Conservation (phyloP, 2,888 invertebrate species). For the Sarcophaga subvicina region DNA sequence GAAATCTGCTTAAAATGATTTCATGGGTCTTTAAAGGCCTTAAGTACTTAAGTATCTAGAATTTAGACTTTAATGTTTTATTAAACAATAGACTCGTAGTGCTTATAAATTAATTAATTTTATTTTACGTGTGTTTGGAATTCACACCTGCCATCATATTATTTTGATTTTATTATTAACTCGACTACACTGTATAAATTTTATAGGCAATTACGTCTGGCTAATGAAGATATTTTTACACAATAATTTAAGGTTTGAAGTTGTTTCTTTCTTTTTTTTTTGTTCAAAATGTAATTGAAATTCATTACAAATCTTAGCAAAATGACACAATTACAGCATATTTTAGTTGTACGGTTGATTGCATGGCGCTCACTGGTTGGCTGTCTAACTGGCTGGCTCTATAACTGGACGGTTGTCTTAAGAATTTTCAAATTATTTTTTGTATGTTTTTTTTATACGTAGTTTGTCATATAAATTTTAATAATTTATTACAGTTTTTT, state of each 20-base stretch:
- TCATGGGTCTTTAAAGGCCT: too few species aligned
- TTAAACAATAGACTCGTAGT: background rate
- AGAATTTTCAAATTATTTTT: conserved; percentile 48
- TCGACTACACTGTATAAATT: background rate
- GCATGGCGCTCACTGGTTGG: background rate
- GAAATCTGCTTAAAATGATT: too few species aligned
- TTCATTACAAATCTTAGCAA: conserved; percentile 60
- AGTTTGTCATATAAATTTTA: conserved; percentile 40
- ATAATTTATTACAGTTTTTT: background rate
- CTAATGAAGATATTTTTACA: conserved; percentile 61
- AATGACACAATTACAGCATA: conserved; percentile 65
- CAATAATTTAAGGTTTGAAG: background rate
- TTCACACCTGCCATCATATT: conserved; percentile 58
- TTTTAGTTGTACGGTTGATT: conserved; percentile 12
- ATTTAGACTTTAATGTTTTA: background rate
- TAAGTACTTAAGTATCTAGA: background rate
- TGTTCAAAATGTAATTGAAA: conserved; percentile 54
- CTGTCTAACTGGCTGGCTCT: background rate
- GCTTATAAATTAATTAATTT: conserved; percentile 7
- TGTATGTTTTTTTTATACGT: conserved; percentile 10
- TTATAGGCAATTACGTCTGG: conserved; percentile 41
- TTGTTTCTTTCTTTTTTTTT: conserved; percentile 1
- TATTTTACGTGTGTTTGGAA: conserved; percentile 4
- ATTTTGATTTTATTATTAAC: conserved; percentile 42
- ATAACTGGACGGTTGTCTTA: conserved; percentile 28